Base-by-base conservation (phyloP, 2,888 invertebrate species). In the Tolmerus cingulatus region DNA sequence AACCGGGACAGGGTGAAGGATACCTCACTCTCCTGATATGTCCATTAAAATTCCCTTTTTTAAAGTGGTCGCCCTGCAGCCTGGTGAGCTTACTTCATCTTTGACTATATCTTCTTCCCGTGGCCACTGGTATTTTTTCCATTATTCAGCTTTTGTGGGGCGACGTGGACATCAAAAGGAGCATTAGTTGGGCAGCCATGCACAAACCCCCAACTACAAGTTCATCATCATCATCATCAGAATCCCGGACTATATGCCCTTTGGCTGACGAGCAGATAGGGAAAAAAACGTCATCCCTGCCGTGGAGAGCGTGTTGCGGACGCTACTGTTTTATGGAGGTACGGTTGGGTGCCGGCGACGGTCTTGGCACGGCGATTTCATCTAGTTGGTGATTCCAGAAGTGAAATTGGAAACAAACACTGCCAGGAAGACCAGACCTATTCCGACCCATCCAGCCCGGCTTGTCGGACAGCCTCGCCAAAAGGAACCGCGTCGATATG, bases 161-260 rank as follows among this genome's bases (percentile, higher is more conserved):
- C 66, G 30, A 66, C 14, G 40, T 19, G 27, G 66, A 12, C 82
- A 40, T 84, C 82, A 84, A 84, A 84, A 84, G 82, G 19, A 66
- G 40, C 57, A 84, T 84, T 84, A 84, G 82, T 37, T 84, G 82
- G 23, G 66, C 82, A 66, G 8, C 66, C 82, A 66, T 66, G 82
- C 66, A 84, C 43, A 84, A 81, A 84, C 55, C 40, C 82, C 30
- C 37, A 84, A 84, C 82, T 57, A 84, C 19, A 37, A 84, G 82
- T 66, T 84, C 82, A 84, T 84, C 82, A 84, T 79, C 43, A 43
- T 43, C 78, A 78, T 37, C 78, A 37, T 55, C 81, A 51, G 51
- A 23, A 34, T 84, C 66, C 66, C 12, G 66, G 66, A 23, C 66
- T 66, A 84, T 66, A 84, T 84, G 57, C 82, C 82, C 82, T 37